These are phyloP conservation scores for Aporrectodea caliginosa DNA, from an alignment of 1,140 invertebrate genomes.

Conservation along the genomic window DNA sequence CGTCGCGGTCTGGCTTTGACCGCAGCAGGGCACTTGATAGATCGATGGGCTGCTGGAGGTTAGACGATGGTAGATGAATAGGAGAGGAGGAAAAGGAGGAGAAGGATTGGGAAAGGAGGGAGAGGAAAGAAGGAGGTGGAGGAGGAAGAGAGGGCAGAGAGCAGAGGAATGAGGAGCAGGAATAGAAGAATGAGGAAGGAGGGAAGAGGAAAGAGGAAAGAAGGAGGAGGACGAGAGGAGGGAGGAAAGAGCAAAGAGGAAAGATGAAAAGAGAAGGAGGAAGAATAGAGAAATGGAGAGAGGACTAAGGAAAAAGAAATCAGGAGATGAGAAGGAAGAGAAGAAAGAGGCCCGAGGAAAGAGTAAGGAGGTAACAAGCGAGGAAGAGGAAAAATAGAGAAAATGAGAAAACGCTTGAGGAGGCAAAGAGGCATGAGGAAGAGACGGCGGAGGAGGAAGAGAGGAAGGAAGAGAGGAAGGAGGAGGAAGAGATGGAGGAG, in stretches of 20 bases:
- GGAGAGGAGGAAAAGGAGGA: no score
- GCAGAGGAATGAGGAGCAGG: no score
- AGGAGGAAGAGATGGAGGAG: slow-evolving; percentile 11
- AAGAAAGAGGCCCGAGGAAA: neutral
- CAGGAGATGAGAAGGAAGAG: neutral
- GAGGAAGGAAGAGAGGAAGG: neutral
- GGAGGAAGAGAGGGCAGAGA: no score
- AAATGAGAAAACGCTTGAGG: slow-evolving; percentile 11
- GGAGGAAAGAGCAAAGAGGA: neutral
- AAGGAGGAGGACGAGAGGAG: no score
- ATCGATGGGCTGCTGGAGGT: no score
- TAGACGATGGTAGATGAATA: no score
- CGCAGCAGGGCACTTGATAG: no score
- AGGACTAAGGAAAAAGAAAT: neutral
- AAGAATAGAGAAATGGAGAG: slow-evolving; percentile 15
- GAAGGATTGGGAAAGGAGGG: no score
- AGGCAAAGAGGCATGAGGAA: neutral
- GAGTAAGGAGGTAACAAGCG: neutral
- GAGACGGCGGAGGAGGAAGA: slow-evolving; percentile 2
- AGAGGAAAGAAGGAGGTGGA: no score
- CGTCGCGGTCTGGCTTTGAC: no score
- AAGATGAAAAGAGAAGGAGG: slow-evolving; percentile 12
- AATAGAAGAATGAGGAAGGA: no score
- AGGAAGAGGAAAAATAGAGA: neutral
- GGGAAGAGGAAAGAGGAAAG: no score